These are phyloP conservation scores for Gobio gobio DNA, from an alignment of 2,113 vertebrate species.

Conservation along the genomic window DNA sequence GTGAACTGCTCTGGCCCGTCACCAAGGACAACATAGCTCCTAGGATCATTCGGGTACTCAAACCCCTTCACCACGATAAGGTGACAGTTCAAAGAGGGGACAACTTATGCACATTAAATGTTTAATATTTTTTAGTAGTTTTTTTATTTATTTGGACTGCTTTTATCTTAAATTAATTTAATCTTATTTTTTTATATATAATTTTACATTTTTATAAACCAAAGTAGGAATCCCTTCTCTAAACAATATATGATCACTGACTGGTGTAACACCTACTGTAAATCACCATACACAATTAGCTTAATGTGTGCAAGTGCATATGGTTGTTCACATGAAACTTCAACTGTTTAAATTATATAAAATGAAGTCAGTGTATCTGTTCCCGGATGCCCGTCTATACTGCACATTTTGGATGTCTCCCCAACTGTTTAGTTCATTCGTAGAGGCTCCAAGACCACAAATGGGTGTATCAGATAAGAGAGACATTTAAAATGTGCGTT, in stretches of 20 bases:
- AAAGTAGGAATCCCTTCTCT: no score
- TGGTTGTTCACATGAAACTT: neutral
- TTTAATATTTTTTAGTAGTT: no score
- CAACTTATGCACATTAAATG: no score
- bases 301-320: neutral
- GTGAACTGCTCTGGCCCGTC: no score
- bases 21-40: no score
- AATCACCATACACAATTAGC: neutral
- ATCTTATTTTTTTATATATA: no score
- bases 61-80: no score
- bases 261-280: neutral
- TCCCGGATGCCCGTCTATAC: neutral
- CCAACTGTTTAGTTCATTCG: neutral
- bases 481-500: neutral
- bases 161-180: no score
- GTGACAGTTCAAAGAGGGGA: no score
- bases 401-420: neutral
- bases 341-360: neutral
- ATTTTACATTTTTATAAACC: no score
- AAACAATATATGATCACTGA: neutral
- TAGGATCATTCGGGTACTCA: no score
- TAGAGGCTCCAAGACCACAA: neutral
- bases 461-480: neutral
- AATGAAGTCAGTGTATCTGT: neutral
- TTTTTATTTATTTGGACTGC: no score